Conservation (phyloP, 2,113 vertebrate species). For the Euleptes europaea region DNA sequence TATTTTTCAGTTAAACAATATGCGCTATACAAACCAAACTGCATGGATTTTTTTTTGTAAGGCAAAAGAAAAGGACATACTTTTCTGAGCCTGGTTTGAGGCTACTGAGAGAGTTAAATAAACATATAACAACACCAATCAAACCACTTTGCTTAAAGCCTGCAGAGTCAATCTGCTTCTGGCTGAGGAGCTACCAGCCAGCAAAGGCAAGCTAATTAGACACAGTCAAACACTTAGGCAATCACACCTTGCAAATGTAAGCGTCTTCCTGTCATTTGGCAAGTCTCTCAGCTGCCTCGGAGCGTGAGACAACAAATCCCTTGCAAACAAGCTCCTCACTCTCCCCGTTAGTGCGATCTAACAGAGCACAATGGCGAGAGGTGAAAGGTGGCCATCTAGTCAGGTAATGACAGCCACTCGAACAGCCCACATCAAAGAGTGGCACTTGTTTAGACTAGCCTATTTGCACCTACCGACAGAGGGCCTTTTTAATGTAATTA, state of each 20-base stretch:
- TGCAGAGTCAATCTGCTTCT: slow-evolving; percentile 82
- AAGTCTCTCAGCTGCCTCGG: slow-evolving; percentile 87
- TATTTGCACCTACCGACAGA: slow-evolving; percentile 86
- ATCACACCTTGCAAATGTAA: slow-evolving; percentile 90
- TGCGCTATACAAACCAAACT: not conserved
- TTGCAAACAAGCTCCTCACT: slow-evolving; percentile 76
- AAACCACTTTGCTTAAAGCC: slow-evolving; percentile 82
- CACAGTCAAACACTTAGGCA: slow-evolving; percentile 87
- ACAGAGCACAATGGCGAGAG: slow-evolving; percentile 80
- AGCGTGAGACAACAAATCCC: slow-evolving; percentile 84
- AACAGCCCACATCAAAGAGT: slow-evolving; percentile 77
- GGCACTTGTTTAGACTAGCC: slow-evolving; percentile 83
- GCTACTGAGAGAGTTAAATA: slow-evolving; percentile 78
- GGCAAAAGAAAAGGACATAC: slow-evolving; percentile 60
- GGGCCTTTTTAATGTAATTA: slow-evolving; percentile 87
- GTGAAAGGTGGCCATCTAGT: slow-evolving; percentile 81
- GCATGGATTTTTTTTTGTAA: slow-evolving; percentile 28
- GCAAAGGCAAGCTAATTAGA: slow-evolving; percentile 89
- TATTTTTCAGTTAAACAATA: not conserved
- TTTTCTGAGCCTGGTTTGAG: slow-evolving; percentile 66
- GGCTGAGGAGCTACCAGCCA: slow-evolving; percentile 81
- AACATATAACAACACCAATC: slow-evolving; percentile 92
- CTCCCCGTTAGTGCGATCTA: slow-evolving; percentile 82
- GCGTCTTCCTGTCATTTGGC: slow-evolving; percentile 92
- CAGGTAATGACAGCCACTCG: slow-evolving; percentile 82